Evolutionary conservation across 1,140 invertebrate genomes (phyloP), one percentile per base, ranked within the genome.

Genomic region (Stenopsyche tienmushanensis): DNA sequence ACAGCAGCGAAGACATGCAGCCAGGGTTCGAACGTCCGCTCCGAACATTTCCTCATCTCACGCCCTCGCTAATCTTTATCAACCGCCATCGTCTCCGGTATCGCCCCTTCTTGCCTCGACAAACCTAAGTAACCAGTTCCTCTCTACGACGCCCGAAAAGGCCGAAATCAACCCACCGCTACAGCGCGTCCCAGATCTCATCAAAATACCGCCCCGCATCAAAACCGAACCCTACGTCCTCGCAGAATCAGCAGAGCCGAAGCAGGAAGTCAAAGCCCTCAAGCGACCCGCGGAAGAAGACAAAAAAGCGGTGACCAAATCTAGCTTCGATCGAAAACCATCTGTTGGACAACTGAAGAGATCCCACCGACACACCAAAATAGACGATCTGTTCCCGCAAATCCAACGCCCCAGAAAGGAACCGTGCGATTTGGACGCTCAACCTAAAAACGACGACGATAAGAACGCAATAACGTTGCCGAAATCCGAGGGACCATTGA

Each of bases 91-190:
- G 21, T 59, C 55, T 13, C 55, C 55, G 1, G 41, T 59, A 1
- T 59, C 55, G 2, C 55, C 55, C 1, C 41, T 59, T 24, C 41
- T 59, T 3, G 21, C 55, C 55, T 18, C 55, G 17, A n/a, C 42
- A 15, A 41, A 8, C 10, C 20, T 41, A 21, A 23, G n/a, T 21
- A 59, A 41, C 7, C 55, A 59, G n/a, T 45, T 59, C 55, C 10
- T 59, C 10, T 24, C 42, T 3, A 44, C 13, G 5, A 47, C 44
- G 10, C 44, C 44, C 44, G 41, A 59, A 47, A 45, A 23, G 23
- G n/a, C 53, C n/a, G n/a, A 34, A 34, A 34, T 13, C 29, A 13
- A 34, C 29, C 29, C 29, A 34, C 29, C 29, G 5, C 29, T 13
- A 7, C 29, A 34, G 29, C 29, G 13, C 29, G 5, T 7, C 5